Conservation (phyloP, 2,113 vertebrate genomes). For the Sprattus sprattus region DNA sequence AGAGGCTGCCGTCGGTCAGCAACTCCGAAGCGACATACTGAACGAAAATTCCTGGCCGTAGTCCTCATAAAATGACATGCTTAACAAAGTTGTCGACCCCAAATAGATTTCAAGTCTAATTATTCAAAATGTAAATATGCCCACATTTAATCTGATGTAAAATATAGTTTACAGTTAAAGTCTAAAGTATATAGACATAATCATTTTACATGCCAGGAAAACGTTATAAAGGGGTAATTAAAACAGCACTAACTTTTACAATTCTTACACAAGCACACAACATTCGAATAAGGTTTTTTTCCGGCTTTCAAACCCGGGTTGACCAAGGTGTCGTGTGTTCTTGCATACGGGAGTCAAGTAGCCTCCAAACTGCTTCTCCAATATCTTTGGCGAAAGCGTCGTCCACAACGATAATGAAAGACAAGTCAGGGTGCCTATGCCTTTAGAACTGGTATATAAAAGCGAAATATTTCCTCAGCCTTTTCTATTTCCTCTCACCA, state of each 20-base stretch:
- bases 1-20: conserved; percentile 40
- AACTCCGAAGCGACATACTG: conserved; percentile 39
- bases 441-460: background rate
- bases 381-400: conserved; percentile 51
- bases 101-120: background rate
- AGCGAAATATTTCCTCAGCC: background rate
- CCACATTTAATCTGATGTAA: background rate
- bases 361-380: conserved; percentile 57
- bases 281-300: background rate
- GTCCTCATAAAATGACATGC: background rate
- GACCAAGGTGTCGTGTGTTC: conserved; percentile 48
- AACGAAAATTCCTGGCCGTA: conserved; percentile 44
- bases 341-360: conserved; percentile 61
- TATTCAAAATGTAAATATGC: background rate
- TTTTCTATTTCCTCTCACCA: background rate
- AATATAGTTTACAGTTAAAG: background rate
- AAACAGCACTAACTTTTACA: background rate
- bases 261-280: background rate
- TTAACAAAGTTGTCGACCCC: background rate
- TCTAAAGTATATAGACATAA: background rate
- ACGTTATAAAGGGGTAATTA: background rate
- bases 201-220: background rate
- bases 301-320: background rate
- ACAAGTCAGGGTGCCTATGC: background rate
- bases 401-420: conserved; percentile 16